A percentile compares a stretch with the other conserved stretches of the same genome.
Evolutionary conservation across 2,888 invertebrate genomes (phyloP).

Genomic region (Leucozona laternaria): DNA sequence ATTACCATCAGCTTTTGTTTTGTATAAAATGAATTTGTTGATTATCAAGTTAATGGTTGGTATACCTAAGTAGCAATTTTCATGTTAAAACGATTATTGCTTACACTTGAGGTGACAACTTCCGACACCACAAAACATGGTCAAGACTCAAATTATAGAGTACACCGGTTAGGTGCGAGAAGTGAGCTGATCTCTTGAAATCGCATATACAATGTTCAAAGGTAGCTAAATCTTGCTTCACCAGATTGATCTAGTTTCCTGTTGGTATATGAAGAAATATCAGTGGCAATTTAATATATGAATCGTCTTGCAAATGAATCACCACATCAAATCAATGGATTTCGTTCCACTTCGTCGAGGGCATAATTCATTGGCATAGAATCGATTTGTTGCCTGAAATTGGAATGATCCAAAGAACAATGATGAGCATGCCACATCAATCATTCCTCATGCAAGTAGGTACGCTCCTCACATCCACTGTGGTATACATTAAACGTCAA

Average conservation of each 20-base stretch:
- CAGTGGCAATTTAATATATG: background rate
- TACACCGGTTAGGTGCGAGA: background rate
- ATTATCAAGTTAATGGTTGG: background rate
- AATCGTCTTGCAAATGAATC: conserved; percentile 23
- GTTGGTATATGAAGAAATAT: background rate
- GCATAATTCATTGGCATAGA: conserved; percentile 48
- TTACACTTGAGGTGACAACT: conserved; percentile 52
- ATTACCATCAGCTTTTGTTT: background rate
- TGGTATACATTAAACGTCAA: conserved; percentile 23
- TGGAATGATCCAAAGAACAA: background rate
- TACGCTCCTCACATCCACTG: background rate
- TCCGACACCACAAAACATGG: conserved; percentile 30
- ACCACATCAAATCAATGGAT: conserved; percentile 25
- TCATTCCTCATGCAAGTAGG: conserved; percentile 61
- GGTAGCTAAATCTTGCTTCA: background rate
- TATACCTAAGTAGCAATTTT: conserved; percentile 26
- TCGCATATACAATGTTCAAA: background rate
- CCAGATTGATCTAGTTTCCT: background rate
- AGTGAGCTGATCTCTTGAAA: background rate
- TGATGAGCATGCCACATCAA: conserved; percentile 66
- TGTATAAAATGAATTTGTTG: background rate
- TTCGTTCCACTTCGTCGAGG: conserved; percentile 26
- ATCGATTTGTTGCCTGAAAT: conserved; percentile 56
- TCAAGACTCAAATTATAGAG: conserved; percentile 16
- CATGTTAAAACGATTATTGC: conserved; percentile 49